Base-by-base conservation (phyloP, 2,797 vertebrate genomes). In the Naso thynnoides region DNA sequence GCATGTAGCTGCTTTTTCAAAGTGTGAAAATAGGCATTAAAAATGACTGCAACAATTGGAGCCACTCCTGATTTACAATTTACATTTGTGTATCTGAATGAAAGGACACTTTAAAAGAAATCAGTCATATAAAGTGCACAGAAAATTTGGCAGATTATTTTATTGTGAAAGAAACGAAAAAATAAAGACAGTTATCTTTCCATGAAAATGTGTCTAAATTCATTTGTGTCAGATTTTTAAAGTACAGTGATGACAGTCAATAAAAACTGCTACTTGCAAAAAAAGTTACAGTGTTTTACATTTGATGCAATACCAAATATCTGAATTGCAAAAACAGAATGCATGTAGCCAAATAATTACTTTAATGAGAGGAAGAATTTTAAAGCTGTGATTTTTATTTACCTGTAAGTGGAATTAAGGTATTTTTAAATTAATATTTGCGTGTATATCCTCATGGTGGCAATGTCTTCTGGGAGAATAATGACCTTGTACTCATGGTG, bases 81-180 rank as follows among this genome's bases (percentile, higher is more conserved):
- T 60, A 2, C 1, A 3, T 16, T 48, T 29, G 10, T 48, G 2
- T 31, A 47, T 41, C 5, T 39, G 9, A 19, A 24, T 36, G 31
- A 58, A 62, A 39, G 31, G 47, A 13, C 31, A 63, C 23, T 15
- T 50, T 9, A 47, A 16, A 69, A 66, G 38, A 65, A 64, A 50
- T 4, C 23, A 58, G 21, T 8, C 6, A 39, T 42, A 33, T 41
- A 15, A 61, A 45, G 0, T 9, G 5, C 16, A 23, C 1, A 18
- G 0, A 42, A 2, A 54, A 27, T 23, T 21, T 64, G 16, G 2
- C 14, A 52, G 14, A 1, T 67, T 23, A 4, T 52, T 65, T 57
- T 48, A 61, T 56, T 52, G 56, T 23, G n/a, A 8, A 62, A 39
- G 8, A 49, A 61, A 49, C 18, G 24, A 36, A 16, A 15, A 38